These are phyloP conservation scores for Lagenorhynchus albirostris DNA, from an alignment of 2,113 vertebrate genomes.

Conservation along the genomic window DNA sequence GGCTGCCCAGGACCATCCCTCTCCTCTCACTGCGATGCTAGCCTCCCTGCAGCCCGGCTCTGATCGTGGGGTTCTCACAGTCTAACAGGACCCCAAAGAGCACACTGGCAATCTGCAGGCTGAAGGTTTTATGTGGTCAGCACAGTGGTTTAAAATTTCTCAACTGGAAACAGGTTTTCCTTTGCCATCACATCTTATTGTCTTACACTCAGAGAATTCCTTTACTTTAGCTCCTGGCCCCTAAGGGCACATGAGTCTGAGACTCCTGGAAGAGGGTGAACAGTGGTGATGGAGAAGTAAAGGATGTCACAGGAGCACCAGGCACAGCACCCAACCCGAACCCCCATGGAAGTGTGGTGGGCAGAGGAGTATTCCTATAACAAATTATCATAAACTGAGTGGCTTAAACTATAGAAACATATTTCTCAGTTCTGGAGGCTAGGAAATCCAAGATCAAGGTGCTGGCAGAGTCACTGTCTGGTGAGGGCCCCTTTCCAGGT, in stretches of 20 bases:
- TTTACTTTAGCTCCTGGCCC: not conserved
- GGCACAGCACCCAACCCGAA: not conserved
- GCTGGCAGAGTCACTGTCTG: not conserved
- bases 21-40: not conserved
- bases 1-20: not conserved
- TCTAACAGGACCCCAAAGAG: not conserved
- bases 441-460: not conserved
- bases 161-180: not conserved
- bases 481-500: not conserved
- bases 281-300: not conserved
- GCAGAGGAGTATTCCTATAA: not conserved
- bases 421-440: not conserved
- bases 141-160: not conserved
- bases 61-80: rapidly evolving
- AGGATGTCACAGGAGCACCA: not conserved
- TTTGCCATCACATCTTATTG: not conserved
- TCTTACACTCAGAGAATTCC: not conserved
- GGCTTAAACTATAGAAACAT: not conserved
- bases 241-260: not conserved
- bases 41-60: not conserved
- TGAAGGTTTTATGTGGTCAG: not conserved
- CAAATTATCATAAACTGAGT: not conserved
- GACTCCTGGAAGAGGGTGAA: not conserved
- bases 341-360: not conserved
- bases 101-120: not conserved